phyloP scores from a whole-genome alignment of 2,113 vertebrate genomes.

The Chitala chitala region DNA sequence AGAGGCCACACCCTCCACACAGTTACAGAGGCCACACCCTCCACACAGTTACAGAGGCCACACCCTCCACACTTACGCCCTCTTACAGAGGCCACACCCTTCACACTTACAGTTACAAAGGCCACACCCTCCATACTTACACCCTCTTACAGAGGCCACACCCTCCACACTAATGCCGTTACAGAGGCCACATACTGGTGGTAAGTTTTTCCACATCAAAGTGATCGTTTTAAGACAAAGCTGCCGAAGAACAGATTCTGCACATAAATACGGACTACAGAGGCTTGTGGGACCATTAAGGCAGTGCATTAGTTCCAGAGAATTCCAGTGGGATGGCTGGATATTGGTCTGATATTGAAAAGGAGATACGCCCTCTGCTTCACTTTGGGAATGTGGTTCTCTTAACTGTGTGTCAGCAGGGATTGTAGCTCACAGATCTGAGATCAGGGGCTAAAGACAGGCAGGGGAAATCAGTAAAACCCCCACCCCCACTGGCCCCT shows the following conservation, averaged over 20 bases:
- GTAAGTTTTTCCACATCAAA: too few species aligned
- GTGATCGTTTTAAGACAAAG: too few species aligned
- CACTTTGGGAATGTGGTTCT: background rate
- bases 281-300: background rate
- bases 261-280: too few species aligned
- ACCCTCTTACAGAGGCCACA: background rate
- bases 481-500: too few species aligned
- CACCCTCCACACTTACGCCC: background rate
- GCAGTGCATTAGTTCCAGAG: background rate
- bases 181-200: too few species aligned
- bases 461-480: constrained; percentile 11
- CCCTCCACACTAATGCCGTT: background rate
- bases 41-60: background rate
- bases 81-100: background rate
- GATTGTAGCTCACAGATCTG: constrained; percentile 16
- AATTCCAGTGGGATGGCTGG: background rate
- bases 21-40: background rate
- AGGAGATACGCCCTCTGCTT: background rate
- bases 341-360: background rate
- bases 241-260: too few species aligned
- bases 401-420: background rate
- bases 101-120: too few species aligned
- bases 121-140: background rate
- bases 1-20: background rate
- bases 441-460: constrained; percentile 19